Percentiles rank a stretch among this genome's conserved stretches.
These are phyloP conservation scores for Sebastes glaucus DNA, from an alignment of 2,797 vertebrate species.

Conservation along the genomic window DNA sequence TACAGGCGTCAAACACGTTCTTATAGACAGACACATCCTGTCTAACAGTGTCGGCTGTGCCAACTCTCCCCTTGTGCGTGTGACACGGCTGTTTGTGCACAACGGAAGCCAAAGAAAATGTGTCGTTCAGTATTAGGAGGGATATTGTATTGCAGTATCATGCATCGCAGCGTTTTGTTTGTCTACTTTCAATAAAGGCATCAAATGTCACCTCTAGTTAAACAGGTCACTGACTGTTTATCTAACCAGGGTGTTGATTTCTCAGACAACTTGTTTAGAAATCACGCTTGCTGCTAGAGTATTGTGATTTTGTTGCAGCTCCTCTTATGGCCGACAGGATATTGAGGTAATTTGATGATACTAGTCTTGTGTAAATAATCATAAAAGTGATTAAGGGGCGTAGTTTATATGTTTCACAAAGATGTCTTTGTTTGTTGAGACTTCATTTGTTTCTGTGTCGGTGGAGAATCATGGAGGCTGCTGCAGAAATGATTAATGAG, in stretches of 20 bases:
- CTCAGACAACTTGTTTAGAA: background rate
- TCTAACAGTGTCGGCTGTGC: background rate
- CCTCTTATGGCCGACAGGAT: background rate
- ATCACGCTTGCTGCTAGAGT: background rate
- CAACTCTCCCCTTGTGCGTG: background rate
- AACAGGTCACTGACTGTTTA: background rate
- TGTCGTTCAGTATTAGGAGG: background rate
- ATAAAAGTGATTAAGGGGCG: background rate
- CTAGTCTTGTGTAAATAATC: background rate
- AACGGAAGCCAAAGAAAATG: constrained; percentile 9
- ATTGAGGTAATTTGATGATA: background rate
- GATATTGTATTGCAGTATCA: constrained; percentile 15
- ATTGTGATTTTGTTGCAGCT: background rate
- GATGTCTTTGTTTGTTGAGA: background rate
- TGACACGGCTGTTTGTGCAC: constrained; percentile 4
- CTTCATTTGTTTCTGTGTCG: background rate
- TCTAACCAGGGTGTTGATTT: background rate
- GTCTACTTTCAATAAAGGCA: background rate
- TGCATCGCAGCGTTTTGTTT: background rate
- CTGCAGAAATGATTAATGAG: background rate
- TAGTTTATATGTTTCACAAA: background rate
- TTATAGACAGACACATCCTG: background rate
- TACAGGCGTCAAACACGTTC: background rate
- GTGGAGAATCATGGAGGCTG: background rate
- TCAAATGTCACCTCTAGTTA: background rate